phyloP scores from a whole-genome alignment of 2,888 invertebrate genomes.

The Phytoseiulus persimilis region DNA sequence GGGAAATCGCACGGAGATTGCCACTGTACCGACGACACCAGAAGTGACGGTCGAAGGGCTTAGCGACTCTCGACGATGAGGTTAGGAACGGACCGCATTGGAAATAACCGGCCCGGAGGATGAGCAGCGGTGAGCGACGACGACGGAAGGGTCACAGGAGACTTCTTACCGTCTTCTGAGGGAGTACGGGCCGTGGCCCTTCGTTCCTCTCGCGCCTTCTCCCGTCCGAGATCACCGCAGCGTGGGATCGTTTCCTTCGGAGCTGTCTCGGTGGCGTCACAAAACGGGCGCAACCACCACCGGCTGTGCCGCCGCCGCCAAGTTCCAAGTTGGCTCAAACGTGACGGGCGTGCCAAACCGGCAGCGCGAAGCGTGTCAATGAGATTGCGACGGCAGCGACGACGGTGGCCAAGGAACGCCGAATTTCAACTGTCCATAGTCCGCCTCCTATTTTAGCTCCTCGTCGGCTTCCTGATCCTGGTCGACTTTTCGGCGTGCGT shows the following conservation, averaged over 20 bases:
- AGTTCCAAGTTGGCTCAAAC: not conserved
- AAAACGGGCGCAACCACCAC: not conserved
- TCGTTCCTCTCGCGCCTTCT: too few relatives aligned
- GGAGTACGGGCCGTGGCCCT: not conserved
- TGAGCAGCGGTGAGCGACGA: not conserved
- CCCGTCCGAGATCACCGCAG: not conserved
- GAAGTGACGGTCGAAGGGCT: not conserved
- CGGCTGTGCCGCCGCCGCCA: not conserved
- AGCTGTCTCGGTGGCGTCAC: not conserved
- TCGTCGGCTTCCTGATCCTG: not conserved
- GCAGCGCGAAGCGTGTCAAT: not conserved
- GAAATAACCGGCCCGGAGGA: not conserved
- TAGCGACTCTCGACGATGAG: not conserved
- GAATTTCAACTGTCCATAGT: not conserved
- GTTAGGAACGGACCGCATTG: not conserved
- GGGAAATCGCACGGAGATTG: not conserved
- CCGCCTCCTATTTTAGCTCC: not conserved
- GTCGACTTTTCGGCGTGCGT: too few relatives aligned
- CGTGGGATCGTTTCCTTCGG: not conserved
- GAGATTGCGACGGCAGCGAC: not conserved
- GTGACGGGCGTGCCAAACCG: not conserved
- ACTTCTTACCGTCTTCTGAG: not conserved
- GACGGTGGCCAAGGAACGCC: not conserved
- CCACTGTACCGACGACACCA: not conserved
- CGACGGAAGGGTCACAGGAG: not conserved